A percentile compares a stretch with the other conserved stretches of the same genome.
Conservation (phyloP, 2,888 invertebrate genomes). For the Meiosimyza decipiens region DNA sequence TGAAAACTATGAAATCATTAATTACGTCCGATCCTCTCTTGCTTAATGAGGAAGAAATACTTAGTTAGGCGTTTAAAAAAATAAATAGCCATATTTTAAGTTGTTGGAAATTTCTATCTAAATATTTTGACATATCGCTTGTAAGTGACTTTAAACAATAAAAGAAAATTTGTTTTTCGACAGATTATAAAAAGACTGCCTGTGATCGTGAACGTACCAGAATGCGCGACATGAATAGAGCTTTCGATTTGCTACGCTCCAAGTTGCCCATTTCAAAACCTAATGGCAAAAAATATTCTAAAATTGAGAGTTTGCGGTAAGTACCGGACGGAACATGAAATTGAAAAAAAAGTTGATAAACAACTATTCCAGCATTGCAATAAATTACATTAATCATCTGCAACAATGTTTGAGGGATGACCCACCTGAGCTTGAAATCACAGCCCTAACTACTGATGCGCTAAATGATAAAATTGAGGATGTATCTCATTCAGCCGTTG, state of each 20-base stretch:
- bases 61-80: no score
- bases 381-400: slow-evolving; percentile 80
- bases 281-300: slow-evolving; percentile 86
- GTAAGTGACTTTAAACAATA: background rate
- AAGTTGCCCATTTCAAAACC: slow-evolving; percentile 82
- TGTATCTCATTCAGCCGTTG: slow-evolving; percentile 33
- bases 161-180: background rate
- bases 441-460: slow-evolving; percentile 25
- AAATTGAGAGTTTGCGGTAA: slow-evolving; percentile 84
- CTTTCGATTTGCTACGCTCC: slow-evolving; percentile 80
- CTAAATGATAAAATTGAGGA: background rate
- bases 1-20: no score
- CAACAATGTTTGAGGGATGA: slow-evolving; percentile 67
- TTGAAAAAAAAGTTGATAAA: background rate
- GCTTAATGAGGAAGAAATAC: no score
- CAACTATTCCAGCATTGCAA: slow-evolving; percentile 72
- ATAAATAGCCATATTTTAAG: no score
- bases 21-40: no score
- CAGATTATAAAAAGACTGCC: slow-evolving; percentile 86
- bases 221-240: slow-evolving; percentile 88
- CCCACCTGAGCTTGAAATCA: slow-evolving; percentile 46
- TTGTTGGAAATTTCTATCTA: no score
- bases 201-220: slow-evolving; percentile 85
- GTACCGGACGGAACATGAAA: slow-evolving; percentile 12
- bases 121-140: background rate